Evolutionary conservation across 1,140 invertebrate species (phyloP), one percentile per base, ranked within the genome.

Genomic region (Cryptotermes secundus): DNA sequence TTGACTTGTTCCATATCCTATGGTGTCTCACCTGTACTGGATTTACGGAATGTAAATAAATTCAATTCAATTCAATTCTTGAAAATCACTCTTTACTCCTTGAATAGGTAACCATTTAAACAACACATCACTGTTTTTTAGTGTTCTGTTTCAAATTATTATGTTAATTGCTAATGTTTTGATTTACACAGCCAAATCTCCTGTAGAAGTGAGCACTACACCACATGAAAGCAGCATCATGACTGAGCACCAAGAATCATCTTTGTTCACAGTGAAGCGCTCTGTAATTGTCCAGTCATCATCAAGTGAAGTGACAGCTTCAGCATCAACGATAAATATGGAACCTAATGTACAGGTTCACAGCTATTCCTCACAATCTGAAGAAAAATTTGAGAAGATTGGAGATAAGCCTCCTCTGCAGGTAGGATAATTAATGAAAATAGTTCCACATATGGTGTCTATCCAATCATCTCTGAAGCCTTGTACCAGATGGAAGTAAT

Each of bases 251-350:
- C 31, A 45, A 16, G 82, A 89, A 88, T 34, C 89, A 87, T 53
- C 88, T 88, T 89, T 88, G 9, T 89, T 90, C 83, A 89, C 88
- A 53, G 86, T 90, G 34, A 91, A 91, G 85, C 87, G 88, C 31
- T 88, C 90, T 84, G 88, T 90, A 4, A 87, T 91, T 36, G 88
- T 90, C 36, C 87, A 91, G 86, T 90, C 90, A 12, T 88, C 88
- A 26, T 86, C 87, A 22, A 89, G 87, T 80, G 87, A 88, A 85
- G 88, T 79, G 83, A 88, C 80, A 86, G 80, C 79, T 45, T 85
- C 85, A 14, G 34, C 59, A 22, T 49, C 83, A 35, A 65, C 38
- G 14, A 36, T 24, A 31, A 80, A 83, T 59, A 85, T 24, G 34
- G 87, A 90, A 86, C 90, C 90, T 16, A 86, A 88, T 36, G 83